phyloP scores from a whole-genome alignment of 1,140 invertebrate genomes.

The Homarus americanus region DNA sequence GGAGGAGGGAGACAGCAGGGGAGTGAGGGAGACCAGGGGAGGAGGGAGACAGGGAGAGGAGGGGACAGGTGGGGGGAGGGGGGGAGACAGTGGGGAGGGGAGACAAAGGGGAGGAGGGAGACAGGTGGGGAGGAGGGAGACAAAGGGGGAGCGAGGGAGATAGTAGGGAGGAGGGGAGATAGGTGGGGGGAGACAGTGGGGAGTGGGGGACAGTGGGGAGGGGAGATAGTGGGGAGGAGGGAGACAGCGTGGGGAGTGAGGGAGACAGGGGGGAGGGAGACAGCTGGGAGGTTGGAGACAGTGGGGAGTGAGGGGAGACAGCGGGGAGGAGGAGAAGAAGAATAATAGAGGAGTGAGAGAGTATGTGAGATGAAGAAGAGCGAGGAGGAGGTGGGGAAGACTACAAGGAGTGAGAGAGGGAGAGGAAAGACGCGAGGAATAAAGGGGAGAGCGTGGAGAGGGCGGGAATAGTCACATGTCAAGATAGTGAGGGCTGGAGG shows the following conservation, averaged over 20 bases:
- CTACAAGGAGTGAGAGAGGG: neutral
- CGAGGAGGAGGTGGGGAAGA: neutral
- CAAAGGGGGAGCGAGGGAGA: too few species aligned
- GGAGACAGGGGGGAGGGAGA: too few species aligned
- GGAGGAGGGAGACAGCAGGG: too few species aligned
- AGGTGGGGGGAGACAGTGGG: too few species aligned
- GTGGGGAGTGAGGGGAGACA: too few species aligned
- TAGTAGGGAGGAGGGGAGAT: too few species aligned
- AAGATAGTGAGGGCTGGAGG: neutral
- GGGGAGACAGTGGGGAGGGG: neutral
- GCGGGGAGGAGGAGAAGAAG: neutral
- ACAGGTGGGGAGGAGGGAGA: too few species aligned
- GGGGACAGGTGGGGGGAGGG: neutral
- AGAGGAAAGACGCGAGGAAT: neutral
- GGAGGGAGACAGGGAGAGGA: neutral
- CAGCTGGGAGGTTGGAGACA: neutral
- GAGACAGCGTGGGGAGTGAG: too few species aligned
- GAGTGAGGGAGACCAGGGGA: too few species aligned
- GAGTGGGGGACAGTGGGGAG: too few species aligned
- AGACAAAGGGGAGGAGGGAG: neutral
- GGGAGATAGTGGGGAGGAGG: too few species aligned
- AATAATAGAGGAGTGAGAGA: neutral
- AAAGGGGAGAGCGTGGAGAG: too few species aligned
- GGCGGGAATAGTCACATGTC: neutral
- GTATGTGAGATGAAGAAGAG: neutral